phyloP scores from a whole-genome alignment of 2,797 vertebrate genomes.

The Limosa lapponica region DNA sequence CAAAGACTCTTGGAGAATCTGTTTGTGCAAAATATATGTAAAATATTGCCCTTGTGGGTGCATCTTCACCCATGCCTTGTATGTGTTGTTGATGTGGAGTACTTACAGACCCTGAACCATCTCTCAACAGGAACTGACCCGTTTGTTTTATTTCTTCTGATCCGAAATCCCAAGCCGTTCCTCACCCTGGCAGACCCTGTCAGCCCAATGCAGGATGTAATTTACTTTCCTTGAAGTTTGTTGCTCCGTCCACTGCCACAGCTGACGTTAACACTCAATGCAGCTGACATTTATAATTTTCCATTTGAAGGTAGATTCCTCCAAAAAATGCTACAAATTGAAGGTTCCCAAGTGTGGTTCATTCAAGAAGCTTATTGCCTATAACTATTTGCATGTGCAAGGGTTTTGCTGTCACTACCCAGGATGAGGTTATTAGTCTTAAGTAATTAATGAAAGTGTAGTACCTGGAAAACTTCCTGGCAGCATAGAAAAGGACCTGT shows the following conservation, averaged over 20 bases:
- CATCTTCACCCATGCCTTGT: not conserved
- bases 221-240: conserved; percentile 45
- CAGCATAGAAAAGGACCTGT: not conserved
- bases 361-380: not conserved
- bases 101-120: not conserved
- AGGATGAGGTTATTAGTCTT: not conserved
- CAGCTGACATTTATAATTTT: conserved; percentile 2
- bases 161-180: conserved; percentile 4
- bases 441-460: not conserved
- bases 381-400: not conserved
- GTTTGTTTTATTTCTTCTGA: conserved; percentile 40
- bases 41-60: not conserved
- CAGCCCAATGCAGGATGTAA: conserved; percentile 37
- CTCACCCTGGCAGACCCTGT: conserved; percentile 26
- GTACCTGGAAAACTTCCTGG: not conserved
- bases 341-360: not conserved
- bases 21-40: not conserved
- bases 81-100: not conserved
- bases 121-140: not conserved
- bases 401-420: not conserved
- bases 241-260: not conserved
- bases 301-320: conserved; percentile 19
- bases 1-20: not conserved
- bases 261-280: conserved; percentile 6
- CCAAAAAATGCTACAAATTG: conserved; percentile 3